Conservation (phyloP, 2,888 invertebrate genomes). For the Ernsta delagoae region DNA sequence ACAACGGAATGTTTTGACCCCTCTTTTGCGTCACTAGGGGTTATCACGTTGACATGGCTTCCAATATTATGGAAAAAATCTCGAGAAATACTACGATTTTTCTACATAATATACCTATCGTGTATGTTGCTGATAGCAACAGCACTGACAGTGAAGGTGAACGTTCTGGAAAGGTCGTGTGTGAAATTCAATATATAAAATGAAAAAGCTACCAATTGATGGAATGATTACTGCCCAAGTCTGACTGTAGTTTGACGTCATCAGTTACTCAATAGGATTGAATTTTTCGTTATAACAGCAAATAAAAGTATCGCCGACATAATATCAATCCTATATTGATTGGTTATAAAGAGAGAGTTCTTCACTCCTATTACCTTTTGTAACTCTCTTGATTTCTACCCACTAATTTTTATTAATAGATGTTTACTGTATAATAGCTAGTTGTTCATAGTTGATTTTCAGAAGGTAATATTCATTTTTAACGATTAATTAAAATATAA, state of each 20-base stretch:
- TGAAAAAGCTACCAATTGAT: conserved; percentile 48
- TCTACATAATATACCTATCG: not conserved
- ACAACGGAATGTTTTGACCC: conserved; percentile 54
- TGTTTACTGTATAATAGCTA: no score
- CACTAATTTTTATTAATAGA: no score
- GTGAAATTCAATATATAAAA: conserved; percentile 6
- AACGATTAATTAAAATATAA: no score
- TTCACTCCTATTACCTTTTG: no score
- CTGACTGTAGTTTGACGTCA: conserved; percentile 68
- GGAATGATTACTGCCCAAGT: conserved; percentile 50
- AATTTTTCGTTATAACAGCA: conserved; percentile 54
- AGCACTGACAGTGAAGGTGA: conserved; percentile 2
- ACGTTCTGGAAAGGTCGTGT: conserved; percentile 11
- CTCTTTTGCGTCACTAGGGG: conserved; percentile 60
- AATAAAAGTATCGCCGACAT: conserved; percentile 35
- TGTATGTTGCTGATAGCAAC: conserved; percentile 9
- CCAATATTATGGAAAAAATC: conserved; percentile 45
- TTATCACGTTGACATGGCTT: conserved; percentile 52
- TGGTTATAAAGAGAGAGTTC: no score
- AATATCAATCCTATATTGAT: conserved; percentile 40
- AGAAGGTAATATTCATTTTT: no score
- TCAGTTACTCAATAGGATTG: conserved; percentile 60
- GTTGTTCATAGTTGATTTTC: no score
- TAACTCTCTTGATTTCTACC: no score
- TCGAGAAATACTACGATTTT: not conserved